Percentiles rank a stretch among this genome's conserved stretches.
phyloP scores from a whole-genome alignment of 2,888 invertebrate species.

The Melanargia galathea region DNA sequence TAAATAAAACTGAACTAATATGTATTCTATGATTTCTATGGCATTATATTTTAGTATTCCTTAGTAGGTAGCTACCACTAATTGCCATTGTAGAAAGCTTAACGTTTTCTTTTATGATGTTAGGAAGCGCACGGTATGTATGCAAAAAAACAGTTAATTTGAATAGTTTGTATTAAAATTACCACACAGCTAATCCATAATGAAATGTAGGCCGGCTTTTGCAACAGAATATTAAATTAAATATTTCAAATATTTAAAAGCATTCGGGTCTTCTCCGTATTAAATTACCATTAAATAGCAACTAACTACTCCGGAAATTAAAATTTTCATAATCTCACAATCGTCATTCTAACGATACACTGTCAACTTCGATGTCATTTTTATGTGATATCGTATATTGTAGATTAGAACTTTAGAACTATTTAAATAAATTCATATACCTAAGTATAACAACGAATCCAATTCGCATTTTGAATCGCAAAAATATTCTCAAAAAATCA shows the following conservation, averaged over 20 bases:
- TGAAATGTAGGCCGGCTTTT: conserved; percentile 12
- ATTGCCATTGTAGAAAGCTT: not conserved
- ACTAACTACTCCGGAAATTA: not conserved
- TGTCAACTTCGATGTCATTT: not conserved
- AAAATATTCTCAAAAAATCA: too few relatives aligned
- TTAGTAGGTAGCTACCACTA: not conserved
- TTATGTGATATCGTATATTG: not conserved
- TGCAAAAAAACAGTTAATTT: not conserved
- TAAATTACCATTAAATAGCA: conserved; percentile 15
- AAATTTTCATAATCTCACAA: conserved; percentile 3
- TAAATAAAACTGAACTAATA: too few relatives aligned
- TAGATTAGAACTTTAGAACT: too few relatives aligned
- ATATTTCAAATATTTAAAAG: conserved; percentile 7
- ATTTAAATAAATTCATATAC: too few relatives aligned
- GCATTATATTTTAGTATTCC: too few relatives aligned
- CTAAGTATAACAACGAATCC: too few relatives aligned
- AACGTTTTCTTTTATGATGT: not conserved
- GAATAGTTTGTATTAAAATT: not conserved
- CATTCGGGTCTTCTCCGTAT: conserved; percentile 12
- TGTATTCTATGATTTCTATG: too few relatives aligned
- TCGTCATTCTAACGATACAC: not conserved
- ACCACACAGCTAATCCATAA: conserved; percentile 1
- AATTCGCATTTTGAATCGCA: too few relatives aligned
- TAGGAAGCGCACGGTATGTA: not conserved
- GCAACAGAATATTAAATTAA: conserved; percentile 7